Base-by-base conservation (phyloP, 2,113 vertebrate genomes). In the Azemiops feae region DNA sequence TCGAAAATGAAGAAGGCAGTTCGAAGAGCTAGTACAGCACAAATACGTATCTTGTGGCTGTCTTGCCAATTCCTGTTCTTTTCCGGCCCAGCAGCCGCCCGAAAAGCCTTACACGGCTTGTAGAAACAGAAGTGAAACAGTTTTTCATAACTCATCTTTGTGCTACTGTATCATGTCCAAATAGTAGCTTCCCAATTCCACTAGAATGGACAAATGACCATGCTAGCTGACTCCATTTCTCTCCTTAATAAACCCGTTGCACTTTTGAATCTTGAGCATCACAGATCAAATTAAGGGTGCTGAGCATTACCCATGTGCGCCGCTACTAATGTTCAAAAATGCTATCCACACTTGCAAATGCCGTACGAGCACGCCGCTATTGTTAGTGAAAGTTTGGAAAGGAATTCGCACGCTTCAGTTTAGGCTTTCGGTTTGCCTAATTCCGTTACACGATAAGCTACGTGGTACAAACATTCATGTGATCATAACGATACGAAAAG, bases 391-490 rank as follows among this genome's bases (percentile, higher is more conserved):
- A 81, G 34, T 81, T 81, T 39, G 1, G 34, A 43, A 39, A 89
- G 34, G 27, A 25, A 27, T 27, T 25, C 22, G 4, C 53, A 55
- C 4, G 22, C 53, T 34, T 55, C n/a, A 20, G 10, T 55, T 43
- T 5, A 27, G 3, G 20, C 4, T 20, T 55, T 34, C 6, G 16
- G 88, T 58, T 58, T 89, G 54, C 11, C 1, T 54, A 91, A 23
- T 55, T 43, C 0, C 0, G 58, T 52, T 34, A 4, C 25, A 5
- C 5, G 30, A n/a, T 87, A 1, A 23, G 0, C 14, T 25, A 74
- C 50, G 9, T 92, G 45, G 1, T 2, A 53, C 0, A 0, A 39
- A 52, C 47, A 18, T 60, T 0, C 2, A 16, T 45, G 52, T 39
- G 0, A 43, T 89, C 16, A 8, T 0, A 92, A 88, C 52, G 1